Evolutionary conservation across 2,797 vertebrate species (phyloP).

Genomic region (Pampus argenteus): DNA sequence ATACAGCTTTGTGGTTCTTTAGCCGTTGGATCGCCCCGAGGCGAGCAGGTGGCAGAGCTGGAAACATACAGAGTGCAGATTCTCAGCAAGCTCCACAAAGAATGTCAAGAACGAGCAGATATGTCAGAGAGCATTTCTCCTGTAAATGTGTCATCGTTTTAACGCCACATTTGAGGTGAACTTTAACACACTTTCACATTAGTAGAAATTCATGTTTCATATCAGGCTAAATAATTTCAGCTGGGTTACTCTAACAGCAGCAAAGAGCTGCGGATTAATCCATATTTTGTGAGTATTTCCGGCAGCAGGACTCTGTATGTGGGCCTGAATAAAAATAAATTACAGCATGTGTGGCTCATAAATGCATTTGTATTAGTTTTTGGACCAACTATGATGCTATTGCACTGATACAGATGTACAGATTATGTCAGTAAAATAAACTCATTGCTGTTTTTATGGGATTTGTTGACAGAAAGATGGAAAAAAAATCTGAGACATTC

Average conservation of each 20-base stretch:
- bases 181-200: too few species aligned
- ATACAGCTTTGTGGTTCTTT: conserved; percentile 79
- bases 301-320: conserved; percentile 2
- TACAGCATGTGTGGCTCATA: not conserved
- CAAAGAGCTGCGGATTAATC: conserved; percentile 2
- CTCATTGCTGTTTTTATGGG: not conserved
- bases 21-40: conserved; percentile 57
- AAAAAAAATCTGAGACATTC: not conserved
- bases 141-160: too few species aligned
- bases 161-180: not conserved
- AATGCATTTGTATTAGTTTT: not conserved
- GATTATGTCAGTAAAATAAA: not conserved
- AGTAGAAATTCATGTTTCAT: too few species aligned
- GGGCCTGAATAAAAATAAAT: not conserved
- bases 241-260: not conserved
- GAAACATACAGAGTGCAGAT: conserved; percentile 24
- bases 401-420: not conserved
- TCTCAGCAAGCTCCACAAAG: conserved; percentile 11
- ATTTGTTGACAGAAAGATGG: not conserved
- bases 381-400: not conserved
- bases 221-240: not conserved
- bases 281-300: not conserved
- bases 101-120: not conserved
- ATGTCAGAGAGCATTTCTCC: not conserved
- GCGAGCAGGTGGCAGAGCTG: conserved; percentile 66